Evolutionary conservation across 35 echinoderm and acorn worm genomes (phyloP).

Genomic region (Nesometra sesokonis): DNA sequence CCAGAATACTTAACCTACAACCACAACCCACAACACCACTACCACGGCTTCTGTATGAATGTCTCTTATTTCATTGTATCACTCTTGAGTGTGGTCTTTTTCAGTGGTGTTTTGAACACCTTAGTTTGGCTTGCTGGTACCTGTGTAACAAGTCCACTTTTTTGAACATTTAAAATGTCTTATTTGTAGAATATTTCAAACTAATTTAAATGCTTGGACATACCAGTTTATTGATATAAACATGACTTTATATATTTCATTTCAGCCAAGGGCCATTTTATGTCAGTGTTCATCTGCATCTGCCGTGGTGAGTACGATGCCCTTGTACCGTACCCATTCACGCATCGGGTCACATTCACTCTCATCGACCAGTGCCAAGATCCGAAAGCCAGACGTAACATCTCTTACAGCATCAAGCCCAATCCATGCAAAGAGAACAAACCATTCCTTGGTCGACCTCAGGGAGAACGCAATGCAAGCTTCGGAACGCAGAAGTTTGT

Average conservation of each 20-base stretch:
- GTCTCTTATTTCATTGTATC: too few species aligned
- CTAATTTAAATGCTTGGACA: too few species aligned
- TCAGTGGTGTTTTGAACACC: too few species aligned
- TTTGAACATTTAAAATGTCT: too few species aligned
- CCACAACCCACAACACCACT: too few species aligned
- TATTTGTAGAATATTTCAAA: too few species aligned
- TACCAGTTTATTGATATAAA: too few species aligned
- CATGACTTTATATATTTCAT: background rate
- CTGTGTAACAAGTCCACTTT: too few species aligned
- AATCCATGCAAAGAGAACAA: slow-evolving; percentile 97
- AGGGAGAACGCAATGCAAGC: slow-evolving; percentile 88
- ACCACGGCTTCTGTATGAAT: too few species aligned
- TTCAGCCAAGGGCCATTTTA: slow-evolving; percentile 86
- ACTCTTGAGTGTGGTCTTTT: too few species aligned
- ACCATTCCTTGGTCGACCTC: slow-evolving; percentile 71
- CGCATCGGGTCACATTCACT: slow-evolving; percentile 76
- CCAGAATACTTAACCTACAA: too few species aligned
- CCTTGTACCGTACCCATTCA: slow-evolving; percentile 88
- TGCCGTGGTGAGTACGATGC: slow-evolving; percentile 87
- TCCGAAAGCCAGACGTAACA: slow-evolving; percentile 80
- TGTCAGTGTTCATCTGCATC: slow-evolving; percentile 94
- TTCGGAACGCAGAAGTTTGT: slow-evolving; percentile 98
- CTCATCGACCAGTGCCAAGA: slow-evolving; percentile 98
- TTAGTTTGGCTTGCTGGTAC: too few species aligned
- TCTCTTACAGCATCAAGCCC: slow-evolving; percentile 97